Evolutionary conservation across 1,140 invertebrate genomes (phyloP).

Genomic region (Cataglyphis hispanica): DNA sequence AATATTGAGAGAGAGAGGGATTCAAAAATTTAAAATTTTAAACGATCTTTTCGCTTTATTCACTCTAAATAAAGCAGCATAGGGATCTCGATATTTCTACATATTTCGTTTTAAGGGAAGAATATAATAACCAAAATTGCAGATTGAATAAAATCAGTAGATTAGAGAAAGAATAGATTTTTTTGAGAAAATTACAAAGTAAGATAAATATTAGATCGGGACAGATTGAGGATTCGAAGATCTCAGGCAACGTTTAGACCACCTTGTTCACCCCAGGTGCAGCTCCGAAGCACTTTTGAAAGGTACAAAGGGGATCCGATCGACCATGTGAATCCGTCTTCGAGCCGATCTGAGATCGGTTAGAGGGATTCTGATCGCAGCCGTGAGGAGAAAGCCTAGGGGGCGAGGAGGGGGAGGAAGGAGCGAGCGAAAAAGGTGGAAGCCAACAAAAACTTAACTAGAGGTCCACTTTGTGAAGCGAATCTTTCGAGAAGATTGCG

Average conservation of each 20-base stretch:
- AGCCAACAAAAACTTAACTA: constrained; percentile 76
- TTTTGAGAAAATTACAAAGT: constrained; percentile 11
- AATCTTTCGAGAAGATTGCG: constrained; percentile 72
- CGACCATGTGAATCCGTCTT: constrained; percentile 38
- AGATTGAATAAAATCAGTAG: neutral
- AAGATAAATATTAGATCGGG: constrained; percentile 5
- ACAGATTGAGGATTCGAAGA: neutral
- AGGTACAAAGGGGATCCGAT: constrained; percentile 62
- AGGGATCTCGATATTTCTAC: neutral
- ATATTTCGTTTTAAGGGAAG: neutral
- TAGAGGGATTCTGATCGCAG: constrained; percentile 69
- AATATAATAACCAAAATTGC: neutral
- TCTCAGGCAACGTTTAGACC: neutral
- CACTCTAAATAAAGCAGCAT: neutral
- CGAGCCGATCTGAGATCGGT: constrained; percentile 64
- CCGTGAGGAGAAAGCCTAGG: constrained; percentile 11
- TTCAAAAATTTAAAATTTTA: neutral
- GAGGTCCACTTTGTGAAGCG: constrained; percentile 70
- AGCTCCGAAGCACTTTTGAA: constrained; percentile 28
- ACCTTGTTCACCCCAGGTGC: constrained; percentile 25
- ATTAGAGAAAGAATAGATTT: constrained; percentile 11
- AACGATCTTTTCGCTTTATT: neutral
- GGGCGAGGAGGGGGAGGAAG: neutral
- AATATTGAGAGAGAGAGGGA: neutral
- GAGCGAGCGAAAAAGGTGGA: constrained; percentile 58